Evolutionary conservation across 2,113 vertebrate genomes (phyloP), one percentile per base, ranked within the genome.

Genomic region (Etheostoma spectabile): DNA sequence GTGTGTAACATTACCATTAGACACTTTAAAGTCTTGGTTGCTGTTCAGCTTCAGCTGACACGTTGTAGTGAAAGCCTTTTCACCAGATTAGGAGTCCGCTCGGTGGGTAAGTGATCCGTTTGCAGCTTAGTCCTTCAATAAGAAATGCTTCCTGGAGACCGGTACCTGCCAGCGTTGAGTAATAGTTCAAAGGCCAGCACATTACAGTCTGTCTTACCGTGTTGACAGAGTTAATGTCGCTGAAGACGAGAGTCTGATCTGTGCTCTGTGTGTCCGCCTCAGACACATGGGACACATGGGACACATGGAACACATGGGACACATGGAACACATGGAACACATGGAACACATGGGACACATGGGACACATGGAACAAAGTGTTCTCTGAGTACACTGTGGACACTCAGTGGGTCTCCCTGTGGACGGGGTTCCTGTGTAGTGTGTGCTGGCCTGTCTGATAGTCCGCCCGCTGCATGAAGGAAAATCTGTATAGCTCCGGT

Each of bases 341-440:
- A n/a, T n/a, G n/a, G n/a, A n/a, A n/a, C n/a, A n/a, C n/a, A n/a
- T n/a, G n/a, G n/a, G n/a, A n/a, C n/a, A n/a, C 27, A 38, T 30
- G 19, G 22, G 53, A 57, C 56, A 19, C 22, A 6, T 22, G n/a
- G n/a, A n/a, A n/a, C n/a, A n/a, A n/a, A n/a, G n/a, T n/a, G n/a
- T n/a, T n/a, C n/a, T n/a, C 38, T 57, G 61, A 51, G 78, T 66
- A 80, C 69, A 74, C 10, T 27, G 22, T 77, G 74, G 67, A 38
- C 63, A 24, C 52, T 49, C n/a, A 27, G 59, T 35, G 24, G 46
- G 5, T 75, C 24, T 63, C 3, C 16, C 27, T 22, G 33, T 16
- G 11, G 19, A 45, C 46, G 42, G 33, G 48, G 38, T 55, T 74
- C 8, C 38, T 38, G 38, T 10, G 4, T n/a, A n/a, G 18, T 18